These are phyloP conservation scores for Hyaena hyaena DNA, from an alignment of 2,113 vertebrate genomes.

Conservation along the genomic window DNA sequence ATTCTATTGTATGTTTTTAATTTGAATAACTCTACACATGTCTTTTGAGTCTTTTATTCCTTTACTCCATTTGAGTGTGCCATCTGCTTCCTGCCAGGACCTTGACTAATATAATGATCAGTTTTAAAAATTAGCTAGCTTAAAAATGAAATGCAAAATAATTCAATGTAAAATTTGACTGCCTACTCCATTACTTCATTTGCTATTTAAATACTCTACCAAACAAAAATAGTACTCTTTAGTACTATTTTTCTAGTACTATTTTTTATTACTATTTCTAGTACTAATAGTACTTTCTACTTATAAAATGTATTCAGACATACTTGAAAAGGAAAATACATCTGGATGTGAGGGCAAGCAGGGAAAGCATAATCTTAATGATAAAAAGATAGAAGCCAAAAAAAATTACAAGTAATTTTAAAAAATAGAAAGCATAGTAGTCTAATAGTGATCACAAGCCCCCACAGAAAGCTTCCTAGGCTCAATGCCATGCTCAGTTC, in stretches of 20 bases:
- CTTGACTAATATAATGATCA: background rate
- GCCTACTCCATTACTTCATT: background rate
- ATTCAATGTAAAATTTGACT: background rate
- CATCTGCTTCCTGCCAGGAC: background rate
- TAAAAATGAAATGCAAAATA: conserved; percentile 26
- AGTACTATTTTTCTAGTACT: background rate
- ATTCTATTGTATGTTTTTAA: background rate
- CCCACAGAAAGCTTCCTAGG: background rate
- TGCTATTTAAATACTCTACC: background rate
- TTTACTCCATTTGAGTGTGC: background rate
- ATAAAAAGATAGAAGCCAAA: background rate
- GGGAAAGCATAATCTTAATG: background rate
- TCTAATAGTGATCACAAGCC: background rate
- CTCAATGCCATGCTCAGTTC: background rate
- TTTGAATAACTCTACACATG: background rate
- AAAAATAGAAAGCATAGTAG: background rate
- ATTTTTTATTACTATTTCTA: no score
- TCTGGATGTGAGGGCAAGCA: background rate
- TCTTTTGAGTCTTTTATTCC: background rate
- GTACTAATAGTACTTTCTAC: background rate
- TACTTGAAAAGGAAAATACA: background rate
- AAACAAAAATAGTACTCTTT: background rate
- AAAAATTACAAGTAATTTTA: background rate
- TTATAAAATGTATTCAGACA: background rate
- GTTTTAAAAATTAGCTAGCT: conserved; percentile 7